Percentiles rank a stretch among this genome's conserved stretches.
Conservation (phyloP, 2,797 vertebrate genomes). For the Scomberomorus guttatus region DNA sequence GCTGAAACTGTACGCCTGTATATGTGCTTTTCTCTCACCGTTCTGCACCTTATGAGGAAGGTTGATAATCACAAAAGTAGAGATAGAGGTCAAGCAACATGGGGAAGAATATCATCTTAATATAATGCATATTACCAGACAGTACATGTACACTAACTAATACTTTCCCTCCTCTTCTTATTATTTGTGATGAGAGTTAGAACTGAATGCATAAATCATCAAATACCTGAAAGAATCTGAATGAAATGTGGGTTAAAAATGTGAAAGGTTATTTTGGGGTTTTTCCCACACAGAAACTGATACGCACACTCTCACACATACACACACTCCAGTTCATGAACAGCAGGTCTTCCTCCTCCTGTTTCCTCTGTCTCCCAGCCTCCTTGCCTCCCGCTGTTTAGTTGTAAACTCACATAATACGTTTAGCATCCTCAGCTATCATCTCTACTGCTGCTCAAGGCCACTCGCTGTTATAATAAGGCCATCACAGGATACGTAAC, state of each 20-base stretch:
- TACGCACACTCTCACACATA: constrained; percentile 13
- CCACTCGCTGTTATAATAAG: constrained; percentile 59
- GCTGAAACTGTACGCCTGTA: constrained; percentile 77
- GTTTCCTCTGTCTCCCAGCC: constrained; percentile 68
- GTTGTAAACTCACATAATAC: constrained; percentile 82
- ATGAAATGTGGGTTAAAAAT: neutral
- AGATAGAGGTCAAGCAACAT: neutral
- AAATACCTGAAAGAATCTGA: neutral
- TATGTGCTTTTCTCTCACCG: constrained; percentile 65
- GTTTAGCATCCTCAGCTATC: constrained; percentile 78
- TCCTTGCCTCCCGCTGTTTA: constrained; percentile 72
- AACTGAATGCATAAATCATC: neutral
- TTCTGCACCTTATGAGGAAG: constrained; percentile 31
- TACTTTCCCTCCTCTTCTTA: neutral
- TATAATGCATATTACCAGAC: neutral
- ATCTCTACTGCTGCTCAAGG: constrained; percentile 72
- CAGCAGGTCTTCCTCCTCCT: constrained; percentile 68
- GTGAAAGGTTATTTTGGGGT: constrained; percentile 1
- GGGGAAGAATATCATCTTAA: neutral
- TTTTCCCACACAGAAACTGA: constrained; percentile 22
- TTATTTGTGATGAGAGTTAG: neutral
- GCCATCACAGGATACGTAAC: constrained; percentile 52
- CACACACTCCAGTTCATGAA: constrained; percentile 48
- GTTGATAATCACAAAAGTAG: constrained; percentile 27
- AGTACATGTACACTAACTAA: neutral